Percentiles rank a stretch among this genome's conserved stretches.
These are phyloP conservation scores for Meriones unguiculatus DNA, from an alignment of 2,113 vertebrate species.

Conservation along the genomic window DNA sequence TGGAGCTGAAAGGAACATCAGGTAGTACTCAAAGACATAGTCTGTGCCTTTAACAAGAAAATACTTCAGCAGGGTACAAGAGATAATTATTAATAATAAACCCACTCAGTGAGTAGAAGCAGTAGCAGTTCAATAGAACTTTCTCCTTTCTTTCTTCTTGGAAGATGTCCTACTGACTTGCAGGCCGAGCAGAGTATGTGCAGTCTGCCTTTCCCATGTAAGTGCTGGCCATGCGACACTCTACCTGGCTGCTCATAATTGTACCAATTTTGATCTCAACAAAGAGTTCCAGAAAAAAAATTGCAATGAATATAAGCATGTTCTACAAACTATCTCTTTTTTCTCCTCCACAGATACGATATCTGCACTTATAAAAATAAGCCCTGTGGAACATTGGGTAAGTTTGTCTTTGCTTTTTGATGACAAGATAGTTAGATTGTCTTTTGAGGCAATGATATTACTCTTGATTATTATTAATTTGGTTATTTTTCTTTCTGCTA, in stretches of 20 bases:
- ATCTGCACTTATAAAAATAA: constrained; percentile 99
- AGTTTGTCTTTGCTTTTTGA: constrained; percentile 83
- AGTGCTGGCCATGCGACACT: constrained; percentile 85
- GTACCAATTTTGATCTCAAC: constrained; percentile 85
- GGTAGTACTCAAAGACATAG: constrained; percentile 46
- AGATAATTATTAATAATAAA: constrained; percentile 48
- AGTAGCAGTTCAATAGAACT: constrained; percentile 57
- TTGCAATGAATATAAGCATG: constrained; percentile 81
- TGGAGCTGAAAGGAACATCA: constrained; percentile 36
- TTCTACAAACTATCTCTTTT: constrained; percentile 81
- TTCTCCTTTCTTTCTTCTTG: constrained; percentile 86
- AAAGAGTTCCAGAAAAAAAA: constrained; percentile 81
- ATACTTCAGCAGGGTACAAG: constrained; percentile 46
- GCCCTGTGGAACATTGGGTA: constrained; percentile 98
- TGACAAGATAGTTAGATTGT: constrained; percentile 70
- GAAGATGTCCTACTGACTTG: constrained; percentile 86
- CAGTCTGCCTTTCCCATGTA: constrained; percentile 84
- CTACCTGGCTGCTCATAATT: constrained; percentile 88
- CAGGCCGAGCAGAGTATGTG: constrained; percentile 84
- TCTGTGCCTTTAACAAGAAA: constrained; percentile 43
- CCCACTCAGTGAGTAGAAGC: constrained; percentile 54
- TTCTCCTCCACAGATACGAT: constrained; percentile 93
- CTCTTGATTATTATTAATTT: constrained; percentile 36
- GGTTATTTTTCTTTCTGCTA: constrained; percentile 66
- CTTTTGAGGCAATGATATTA: constrained; percentile 61